Evolutionary conservation across 2,888 invertebrate species (phyloP), one percentile per base, ranked within the genome.

Genomic region (Pomacea canaliculata): DNA sequence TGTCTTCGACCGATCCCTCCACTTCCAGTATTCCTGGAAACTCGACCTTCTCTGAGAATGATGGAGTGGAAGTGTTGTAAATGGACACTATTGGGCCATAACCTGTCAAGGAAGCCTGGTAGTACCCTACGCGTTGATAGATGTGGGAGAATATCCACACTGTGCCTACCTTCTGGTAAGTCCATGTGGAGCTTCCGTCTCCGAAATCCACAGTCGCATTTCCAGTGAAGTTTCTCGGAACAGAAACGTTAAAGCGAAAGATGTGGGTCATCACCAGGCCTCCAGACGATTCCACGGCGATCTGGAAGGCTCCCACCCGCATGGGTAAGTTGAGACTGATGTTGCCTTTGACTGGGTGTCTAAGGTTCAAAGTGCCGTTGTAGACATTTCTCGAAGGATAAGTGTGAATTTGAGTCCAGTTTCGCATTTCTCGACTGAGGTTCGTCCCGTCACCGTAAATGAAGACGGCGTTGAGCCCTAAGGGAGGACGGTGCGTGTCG

Each of bases 251-350:
- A 51, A 72, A 72, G 48, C 1, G 12, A 56, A 72, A 72, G 0
- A 4, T 0, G 1, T 56, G 48, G 8, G 16, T 37, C 16, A 27
- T 51, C 37, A 66, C 72, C 18, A 66, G 56, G 10, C 72, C 72
- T 27, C 56, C 66, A 12, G 16, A 27, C 3, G 16, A 19, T 19
- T 56, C 37, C 7, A 66, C 48, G 27, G 10, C 16, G 23, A 66
- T 7, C 27, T 72, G 72, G 19, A 72, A 66, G 48, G 66, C 66
- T 9, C 72, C 72, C 13, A 63, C 65, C 18, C 72, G 51, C 49
- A 72, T 23, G 27, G 12, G 8, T 27, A 72, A 72, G 66, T 18
- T 19, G 4, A 23, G 12, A 5, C 56, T 72, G 23, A 27, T 46
- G 56, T 4, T 27, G 12, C 72, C 72, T 27, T 56, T 66, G 16